Percentiles rank a stretch among this genome's conserved stretches.
Conservation (phyloP, 2,797 vertebrate species). For the Rhinella marina region DNA sequence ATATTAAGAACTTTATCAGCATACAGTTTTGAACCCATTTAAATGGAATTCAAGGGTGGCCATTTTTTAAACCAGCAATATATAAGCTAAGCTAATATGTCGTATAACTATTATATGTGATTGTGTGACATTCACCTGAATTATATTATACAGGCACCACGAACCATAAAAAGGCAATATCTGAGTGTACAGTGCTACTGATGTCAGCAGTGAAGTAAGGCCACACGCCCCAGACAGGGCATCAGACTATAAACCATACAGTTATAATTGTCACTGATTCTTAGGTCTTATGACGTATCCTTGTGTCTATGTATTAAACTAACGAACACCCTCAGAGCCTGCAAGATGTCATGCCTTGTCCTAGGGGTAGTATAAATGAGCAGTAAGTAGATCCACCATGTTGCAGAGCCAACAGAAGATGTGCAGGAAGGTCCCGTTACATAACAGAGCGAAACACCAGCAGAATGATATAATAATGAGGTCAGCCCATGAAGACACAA, state of each 20-base stretch:
- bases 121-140: too few relatives aligned
- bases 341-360: too few relatives aligned
- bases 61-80: not conserved
- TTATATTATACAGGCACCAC: not conserved
- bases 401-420: not conserved
- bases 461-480: slow-evolving; percentile 65
- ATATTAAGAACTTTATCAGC: too few relatives aligned
- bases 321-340: too few relatives aligned
- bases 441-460: slow-evolving; percentile 52
- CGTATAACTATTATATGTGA: not conserved
- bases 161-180: not conserved
- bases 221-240: not conserved
- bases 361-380: too few relatives aligned
- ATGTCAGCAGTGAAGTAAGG: not conserved
- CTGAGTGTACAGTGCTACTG: not conserved
- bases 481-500: slow-evolving; percentile 77
- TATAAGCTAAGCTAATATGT: not conserved
- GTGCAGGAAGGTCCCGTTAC: slow-evolving; percentile 39
- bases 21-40: too few relatives aligned
- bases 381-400: not conserved
- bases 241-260: not conserved
- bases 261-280: not conserved
- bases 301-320: not conserved
- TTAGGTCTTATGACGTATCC: not conserved
- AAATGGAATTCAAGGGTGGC: not conserved